Conservation (phyloP, 2,888 invertebrate genomes). For the Leptinotarsa juncta region DNA sequence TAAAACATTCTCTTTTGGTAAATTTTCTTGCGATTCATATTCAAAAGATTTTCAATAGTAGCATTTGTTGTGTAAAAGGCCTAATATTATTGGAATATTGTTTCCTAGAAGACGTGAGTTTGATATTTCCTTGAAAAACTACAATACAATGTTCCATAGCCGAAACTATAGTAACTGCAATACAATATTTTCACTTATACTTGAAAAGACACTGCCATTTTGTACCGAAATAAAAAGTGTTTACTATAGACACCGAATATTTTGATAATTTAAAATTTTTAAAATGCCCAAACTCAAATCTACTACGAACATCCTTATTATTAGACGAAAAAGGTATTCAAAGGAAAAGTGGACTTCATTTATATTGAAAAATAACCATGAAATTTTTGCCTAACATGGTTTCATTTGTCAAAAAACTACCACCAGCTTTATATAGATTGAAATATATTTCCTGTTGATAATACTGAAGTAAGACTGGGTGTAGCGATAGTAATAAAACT, state of each 20-base stretch:
- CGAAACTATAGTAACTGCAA: conserved; percentile 21
- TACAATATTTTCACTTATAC: conserved; percentile 2
- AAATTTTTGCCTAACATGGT: background rate
- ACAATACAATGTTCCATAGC: conserved; percentile 2
- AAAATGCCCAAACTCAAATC: conserved; percentile 20
- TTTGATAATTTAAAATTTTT: conserved; percentile 17
- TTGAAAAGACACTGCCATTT: conserved; percentile 22
- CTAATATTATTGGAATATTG: background rate
- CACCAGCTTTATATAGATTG: conserved; percentile 41
- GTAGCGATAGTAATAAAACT: conserved; percentile 56
- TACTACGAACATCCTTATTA: background rate
- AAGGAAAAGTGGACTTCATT: conserved; percentile 1
- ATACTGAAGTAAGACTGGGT: conserved; percentile 56
- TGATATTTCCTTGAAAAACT: conserved; percentile 3
- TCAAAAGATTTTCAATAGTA: background rate
- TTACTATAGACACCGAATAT: conserved; percentile 3
- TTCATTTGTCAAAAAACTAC: conserved; percentile 1
- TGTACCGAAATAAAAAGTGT: conserved; percentile 1
- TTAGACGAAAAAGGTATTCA: conserved; percentile 7
- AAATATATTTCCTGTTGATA: conserved; percentile 44
- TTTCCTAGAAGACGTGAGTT: conserved; percentile 5
- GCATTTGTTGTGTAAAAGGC: background rate
- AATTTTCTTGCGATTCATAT: background rate
- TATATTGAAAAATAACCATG: background rate
- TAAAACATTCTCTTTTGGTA: background rate